Percentiles rank a stretch among this genome's conserved stretches.
Conservation (phyloP, 1,140 invertebrate genomes). For the Bombus difficillimus region DNA sequence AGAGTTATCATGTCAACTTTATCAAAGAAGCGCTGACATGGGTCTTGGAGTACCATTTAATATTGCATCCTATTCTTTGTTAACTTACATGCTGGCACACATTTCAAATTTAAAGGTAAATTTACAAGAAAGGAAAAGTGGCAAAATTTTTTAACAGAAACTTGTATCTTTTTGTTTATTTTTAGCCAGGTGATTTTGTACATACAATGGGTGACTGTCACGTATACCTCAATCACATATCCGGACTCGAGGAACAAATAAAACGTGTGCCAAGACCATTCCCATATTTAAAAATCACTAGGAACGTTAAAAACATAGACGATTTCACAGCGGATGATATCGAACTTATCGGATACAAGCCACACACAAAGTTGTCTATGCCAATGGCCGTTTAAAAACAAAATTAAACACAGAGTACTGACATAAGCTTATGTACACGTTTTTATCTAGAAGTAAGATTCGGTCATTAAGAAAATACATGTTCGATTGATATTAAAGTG, state of each 20-base stretch:
- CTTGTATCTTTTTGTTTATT: slow-evolving; percentile 62
- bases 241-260: slow-evolving; percentile 93
- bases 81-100: slow-evolving; percentile 98
- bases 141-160: slow-evolving; percentile 28
- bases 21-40: slow-evolving; percentile 99
- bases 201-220: slow-evolving; percentile 99
- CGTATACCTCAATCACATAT: slow-evolving; percentile 96
- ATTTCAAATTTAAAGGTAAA: slow-evolving; percentile 91
- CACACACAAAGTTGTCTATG: slow-evolving; percentile 96
- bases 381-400: slow-evolving; percentile 94
- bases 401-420: neutral
- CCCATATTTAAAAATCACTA: slow-evolving; percentile 91
- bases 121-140: slow-evolving; percentile 16
- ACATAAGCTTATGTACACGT: neutral
- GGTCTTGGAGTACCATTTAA: slow-evolving; percentile 99
- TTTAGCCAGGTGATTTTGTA: slow-evolving; percentile 96
- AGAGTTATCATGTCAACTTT: slow-evolving; percentile 94
- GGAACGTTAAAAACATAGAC: slow-evolving; percentile 90
- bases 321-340: slow-evolving; percentile 96
- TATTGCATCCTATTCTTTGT: slow-evolving; percentile 97
- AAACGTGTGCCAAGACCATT: slow-evolving; percentile 91
- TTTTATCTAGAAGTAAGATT: slow-evolving; percentile 1
- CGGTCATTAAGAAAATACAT: slow-evolving; percentile 1
- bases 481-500: neutral
- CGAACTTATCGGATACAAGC: slow-evolving; percentile 93